A percentile compares a stretch with the other conserved stretches of the same genome.
Conservation (phyloP, 2,888 invertebrate genomes). For the Aporophyla nigra region DNA sequence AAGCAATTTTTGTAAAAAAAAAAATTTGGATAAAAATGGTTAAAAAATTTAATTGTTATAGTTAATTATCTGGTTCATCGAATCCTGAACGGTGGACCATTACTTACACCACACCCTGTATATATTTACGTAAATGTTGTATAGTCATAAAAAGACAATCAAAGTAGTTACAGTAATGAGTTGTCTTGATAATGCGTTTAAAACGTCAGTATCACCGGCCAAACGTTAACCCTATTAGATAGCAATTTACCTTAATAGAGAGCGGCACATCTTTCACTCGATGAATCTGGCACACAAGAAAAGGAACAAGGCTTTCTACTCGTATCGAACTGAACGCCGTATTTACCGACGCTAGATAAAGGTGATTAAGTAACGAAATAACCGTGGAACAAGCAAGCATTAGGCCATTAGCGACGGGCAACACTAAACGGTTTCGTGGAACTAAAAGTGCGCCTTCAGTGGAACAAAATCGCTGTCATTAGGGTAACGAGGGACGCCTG, state of each 20-base stretch:
- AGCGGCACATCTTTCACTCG: conserved; percentile 22
- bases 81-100: too few species aligned
- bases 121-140: too few species aligned
- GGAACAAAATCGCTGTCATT: conserved; percentile 89
- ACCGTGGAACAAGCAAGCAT: conserved; percentile 81
- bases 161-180: conserved; percentile 1
- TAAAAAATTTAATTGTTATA: too few species aligned
- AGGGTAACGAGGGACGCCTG: conserved; percentile 87
- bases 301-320: conserved; percentile 39
- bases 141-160: too few species aligned
- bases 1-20: too few species aligned
- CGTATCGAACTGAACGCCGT: conserved; percentile 51
- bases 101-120: too few species aligned
- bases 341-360: conserved; percentile 72
- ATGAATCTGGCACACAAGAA: conserved; percentile 29
- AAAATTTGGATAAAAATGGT: too few species aligned
- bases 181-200: conserved; percentile 4
- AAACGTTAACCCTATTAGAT: neutral
- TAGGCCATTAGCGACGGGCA: conserved; percentile 86
- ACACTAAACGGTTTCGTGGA: conserved; percentile 85
- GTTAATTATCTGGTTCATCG: too few species aligned
- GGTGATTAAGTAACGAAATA: conserved; percentile 82
- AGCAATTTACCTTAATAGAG: conserved; percentile 39
- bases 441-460: conserved; percentile 86
- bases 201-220: conserved; percentile 12